phyloP scores from a whole-genome alignment of 2,888 invertebrate genomes.

The Eilema caniola region DNA sequence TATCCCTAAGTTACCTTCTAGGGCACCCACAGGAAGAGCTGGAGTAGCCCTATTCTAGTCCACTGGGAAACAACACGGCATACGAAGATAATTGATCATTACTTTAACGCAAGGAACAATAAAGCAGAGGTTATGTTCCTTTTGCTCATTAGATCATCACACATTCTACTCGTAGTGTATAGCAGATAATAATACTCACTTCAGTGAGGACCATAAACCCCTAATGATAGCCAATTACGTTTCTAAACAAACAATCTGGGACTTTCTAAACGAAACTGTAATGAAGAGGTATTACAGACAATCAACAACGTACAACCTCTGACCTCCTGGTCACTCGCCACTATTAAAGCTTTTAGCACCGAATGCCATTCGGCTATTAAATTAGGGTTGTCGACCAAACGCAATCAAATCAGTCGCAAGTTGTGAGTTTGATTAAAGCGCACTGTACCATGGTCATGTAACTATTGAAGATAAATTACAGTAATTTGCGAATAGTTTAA shows the following conservation, averaged over 20 bases:
- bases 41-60: too few relatives aligned
- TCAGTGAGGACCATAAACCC: constrained; percentile 18
- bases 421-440: not conserved
- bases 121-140: not conserved
- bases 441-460: not conserved
- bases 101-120: not conserved
- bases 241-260: constrained; percentile 42
- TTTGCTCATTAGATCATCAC: not conserved
- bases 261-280: constrained; percentile 48
- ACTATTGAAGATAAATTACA: not conserved
- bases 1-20: too few relatives aligned
- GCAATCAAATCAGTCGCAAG: not conserved
- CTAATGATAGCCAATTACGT: constrained; percentile 33
- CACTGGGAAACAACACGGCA: too few relatives aligned
- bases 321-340: constrained; percentile 45
- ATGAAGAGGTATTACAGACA: constrained; percentile 43
- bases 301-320: constrained; percentile 39
- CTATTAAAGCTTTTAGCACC: constrained; percentile 39
- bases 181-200: constrained; percentile 3
- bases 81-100: too few relatives aligned
- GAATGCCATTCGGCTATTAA: constrained; percentile 41
- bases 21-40: too few relatives aligned
- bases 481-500: not conserved
- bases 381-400: constrained; percentile 18
- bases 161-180: constrained; percentile 10